Percentiles rank a stretch among this genome's conserved stretches.
These are phyloP conservation scores for Oegoconia quadripuncta DNA, from an alignment of 2,888 invertebrate species.

Conservation along the genomic window DNA sequence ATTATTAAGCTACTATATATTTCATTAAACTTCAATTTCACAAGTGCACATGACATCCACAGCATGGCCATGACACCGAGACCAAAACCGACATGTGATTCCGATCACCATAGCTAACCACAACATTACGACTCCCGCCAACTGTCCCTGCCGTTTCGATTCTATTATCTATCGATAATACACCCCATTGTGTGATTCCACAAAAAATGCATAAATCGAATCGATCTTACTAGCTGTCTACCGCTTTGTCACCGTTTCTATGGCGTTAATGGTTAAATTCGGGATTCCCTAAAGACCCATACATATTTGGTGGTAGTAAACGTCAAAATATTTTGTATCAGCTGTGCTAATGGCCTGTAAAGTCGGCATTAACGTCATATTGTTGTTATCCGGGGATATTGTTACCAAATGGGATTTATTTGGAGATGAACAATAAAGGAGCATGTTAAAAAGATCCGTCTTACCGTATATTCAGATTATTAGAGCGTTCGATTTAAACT, in stretches of 20 bases:
- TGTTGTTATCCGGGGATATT: conserved; percentile 57
- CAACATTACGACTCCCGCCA: conserved; percentile 64
- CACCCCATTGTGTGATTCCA: conserved; percentile 59
- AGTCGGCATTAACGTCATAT: conserved; percentile 60
- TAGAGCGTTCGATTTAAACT: too few species aligned
- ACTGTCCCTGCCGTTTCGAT: conserved; percentile 56
- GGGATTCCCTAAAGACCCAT: conserved; percentile 69
- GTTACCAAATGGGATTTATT: conserved; percentile 58
- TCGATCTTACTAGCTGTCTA: conserved; percentile 71
- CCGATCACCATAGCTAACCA: conserved; percentile 74
- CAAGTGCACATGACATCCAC: conserved; percentile 21
- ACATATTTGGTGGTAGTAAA: conserved; percentile 59
- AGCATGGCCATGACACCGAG: conserved; percentile 34
- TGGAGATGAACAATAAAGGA: too few species aligned
- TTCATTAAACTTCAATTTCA: background rate
- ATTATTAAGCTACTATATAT: too few species aligned
- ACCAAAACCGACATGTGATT: conserved; percentile 68
- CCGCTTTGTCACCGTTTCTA: conserved; percentile 51
- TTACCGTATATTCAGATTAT: too few species aligned
- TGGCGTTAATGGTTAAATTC: conserved; percentile 50
- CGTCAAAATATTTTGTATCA: conserved; percentile 77
- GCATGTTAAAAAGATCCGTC: too few species aligned
- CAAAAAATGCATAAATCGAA: conserved; percentile 76
- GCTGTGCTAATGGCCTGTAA: conserved; percentile 69
- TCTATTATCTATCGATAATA: conserved; percentile 74